Base-by-base conservation (phyloP, 2,113 vertebrate genomes). In the Anarrhichthys ocellatus region DNA sequence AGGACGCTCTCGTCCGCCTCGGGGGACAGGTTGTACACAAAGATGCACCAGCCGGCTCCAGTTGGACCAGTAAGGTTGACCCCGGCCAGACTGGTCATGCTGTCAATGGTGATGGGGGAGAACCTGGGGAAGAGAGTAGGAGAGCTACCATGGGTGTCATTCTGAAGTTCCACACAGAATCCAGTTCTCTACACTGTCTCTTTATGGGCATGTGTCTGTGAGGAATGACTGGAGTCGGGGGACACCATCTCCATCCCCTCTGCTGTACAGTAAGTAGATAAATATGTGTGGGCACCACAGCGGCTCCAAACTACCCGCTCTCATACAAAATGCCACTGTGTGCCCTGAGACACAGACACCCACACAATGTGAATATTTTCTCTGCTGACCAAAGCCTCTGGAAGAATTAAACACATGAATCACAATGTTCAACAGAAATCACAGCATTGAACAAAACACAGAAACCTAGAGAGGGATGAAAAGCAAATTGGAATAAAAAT, bases 1-100 rank as follows among this genome's bases (percentile, higher is more conserved):
- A 99, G 96, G 91, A 99, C 98, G 0, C 98, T 98, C 94, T 99
- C 97, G 9, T 98, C 98, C 0, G 98, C 97, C 90, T 99, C 98
- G 0, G 98, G 98, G 0, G 97, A 98, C 85, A 99, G 94, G 97
- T 99, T 99, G 96, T 99, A 99, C 85, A 99, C 97, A 52, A 99
- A 99, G 96, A 99, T 99, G 95, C 98, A 99, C 98, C 98, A 99
- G 77, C 97, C 98, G 0, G 97, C 92, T 1, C 95, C 96, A 1
- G 96, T 95, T 22, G 96, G 96, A 61, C 96, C 96, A 0, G 96
- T 95, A 46, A 97, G 94, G 92, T 96, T 97, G 87, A 97, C 96
- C 15, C 96, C 96, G 0, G 96, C 96, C 71, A 97, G 94, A 87
- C 96, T 96, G 69, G 96, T 97, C 96, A 97, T 96, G 94, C 96